Evolutionary conservation across 2,797 vertebrate species (phyloP), one percentile per base, ranked within the genome.

Genomic region (Bryconaethiops microstoma): DNA sequence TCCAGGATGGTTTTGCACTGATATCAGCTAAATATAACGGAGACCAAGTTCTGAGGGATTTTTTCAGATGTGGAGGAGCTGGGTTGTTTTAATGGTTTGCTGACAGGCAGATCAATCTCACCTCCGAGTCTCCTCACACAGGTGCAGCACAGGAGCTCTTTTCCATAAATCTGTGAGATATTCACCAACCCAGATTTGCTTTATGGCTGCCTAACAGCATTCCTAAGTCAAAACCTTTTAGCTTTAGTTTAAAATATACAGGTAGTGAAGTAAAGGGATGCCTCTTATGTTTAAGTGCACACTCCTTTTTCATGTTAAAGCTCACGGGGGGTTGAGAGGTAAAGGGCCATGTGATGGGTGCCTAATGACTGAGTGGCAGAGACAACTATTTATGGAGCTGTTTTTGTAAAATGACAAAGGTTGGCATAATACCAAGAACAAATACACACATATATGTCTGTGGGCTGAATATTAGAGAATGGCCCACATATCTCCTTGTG

Each of bases 161-260:
- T 88, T 83, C 84, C 90, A 89, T 88, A 88, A 86, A 90, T 88
- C 76, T 79, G 19, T 12, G 23, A 65, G 60, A 71, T 83, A 55
- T 88, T 81, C 82, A 52, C 35, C 79, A 88, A 65, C 75, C 84
- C 86, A 88, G 78, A 84, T 89, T 89, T 84, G 67, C 68, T 79
- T 59, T 86, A 87, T 87, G 91, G 87, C 90, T 74, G 29, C 69
- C 64, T 81, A 80, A 85, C 77, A 82, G 84, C 86, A 86, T 92
- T 92, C 88, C 76, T 80, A 54, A 67, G 69, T 57, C 59, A 55
- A 60, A 76, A 71, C 42, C 40, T 67, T 63, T 7, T 60, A 52
- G 59, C 12, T 82, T 75, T 70, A 2, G 25, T 63, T 78, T 63
- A 69, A 70, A 70, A 16, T 67, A 2, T 60, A 35, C 64, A 84